Base-by-base conservation (phyloP, 1,140 invertebrate genomes). In the Panonychus citri region DNA sequence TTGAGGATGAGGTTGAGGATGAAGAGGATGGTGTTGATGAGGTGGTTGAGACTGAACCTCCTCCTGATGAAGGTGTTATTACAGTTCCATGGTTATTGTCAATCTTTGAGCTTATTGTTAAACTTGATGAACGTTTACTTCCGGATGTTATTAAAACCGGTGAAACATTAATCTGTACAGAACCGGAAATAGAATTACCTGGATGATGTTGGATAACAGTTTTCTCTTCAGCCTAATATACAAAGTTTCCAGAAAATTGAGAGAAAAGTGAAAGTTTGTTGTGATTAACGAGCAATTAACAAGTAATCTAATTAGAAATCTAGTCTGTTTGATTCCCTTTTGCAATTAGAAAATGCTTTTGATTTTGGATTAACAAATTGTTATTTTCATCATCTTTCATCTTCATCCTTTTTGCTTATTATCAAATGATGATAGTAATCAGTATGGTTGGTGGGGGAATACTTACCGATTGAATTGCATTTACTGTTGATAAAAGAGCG, bases 401-500 rank as follows among this genome's bases (percentile, higher is more conserved):
- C 15, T 42, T 15, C 15, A n/a, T n/a, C n/a, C n/a, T n/a, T n/a
- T n/a, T n/a, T n/a, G n/a, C n/a, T n/a, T n/a, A n/a, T n/a, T n/a
- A n/a, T n/a, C n/a, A n/a, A n/a, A n/a, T n/a, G n/a, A n/a, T n/a
- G n/a, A n/a, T n/a, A n/a, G n/a, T n/a, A n/a, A n/a, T n/a, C n/a
- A n/a, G n/a, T n/a, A n/a, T n/a, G n/a, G n/a, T n/a, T n/a, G n/a
- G n/a, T n/a, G n/a, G n/a, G n/a, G n/a, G n/a, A 34, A 34, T 34
- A 12, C 30, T 34, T 34, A 21, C 19, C 19, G 34, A 66, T 26
- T 67, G 70, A 63, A 72, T 71, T 67, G 74, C 71, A 34, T 34
- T 34, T 51, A 71, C 69, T 52, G 72, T 69, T 56, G 71, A 68
- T 17, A 68, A 73, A 75, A 71, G 68, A 65, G 75, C 67, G 61